Evolutionary conservation across 2,797 vertebrate species (phyloP), one percentile per base, ranked within the genome.

Genomic region (Coilia nasus): DNA sequence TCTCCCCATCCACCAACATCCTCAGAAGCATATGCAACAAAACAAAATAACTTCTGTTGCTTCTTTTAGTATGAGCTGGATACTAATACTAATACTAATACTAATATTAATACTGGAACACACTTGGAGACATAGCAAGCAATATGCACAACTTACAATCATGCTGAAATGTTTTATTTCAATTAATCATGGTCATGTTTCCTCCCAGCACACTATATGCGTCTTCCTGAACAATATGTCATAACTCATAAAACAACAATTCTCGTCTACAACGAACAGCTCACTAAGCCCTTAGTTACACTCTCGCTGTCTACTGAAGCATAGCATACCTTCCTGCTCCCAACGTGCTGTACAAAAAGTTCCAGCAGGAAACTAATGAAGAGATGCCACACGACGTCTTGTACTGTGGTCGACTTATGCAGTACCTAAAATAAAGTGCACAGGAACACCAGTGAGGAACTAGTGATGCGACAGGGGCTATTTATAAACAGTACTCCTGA

Each of bases 371-470:
- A 64, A 99, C 95, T 87, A 99, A 87, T 0, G 98, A 99, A 2
- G 98, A 99, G 93, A 99, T 98, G 41, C 98, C 98, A 96, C 98
- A 99, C 0, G 98, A 99, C 1, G 97, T 99, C 94, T 99, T 99
- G 92, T 99, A 99, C 83, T 99, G 98, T 2, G 98, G 98, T 54
- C 98, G 96, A 89, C 98, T 99, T 92, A 99, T 97, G 92, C 98
- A 99, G 91, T 99, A 99, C 98, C 98, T 99, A 88, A 28, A 87
- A 86, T 3, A 90, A 90, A 83, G 78, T 46, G 6, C 31, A 75
- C 28, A 75, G 28, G 64, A 81, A 75, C 31, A 75, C 31, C 3
- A 41, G 15, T 31, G 31, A 41, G 31, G 17, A 75, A 75, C 31
- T 75, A 41, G 35, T 41, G 28, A 75, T 41, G 31, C 5, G 31